Evolutionary conservation across 2,797 vertebrate species (phyloP), one percentile per base, ranked within the genome.

Genomic region (Galaxias olidus): DNA sequence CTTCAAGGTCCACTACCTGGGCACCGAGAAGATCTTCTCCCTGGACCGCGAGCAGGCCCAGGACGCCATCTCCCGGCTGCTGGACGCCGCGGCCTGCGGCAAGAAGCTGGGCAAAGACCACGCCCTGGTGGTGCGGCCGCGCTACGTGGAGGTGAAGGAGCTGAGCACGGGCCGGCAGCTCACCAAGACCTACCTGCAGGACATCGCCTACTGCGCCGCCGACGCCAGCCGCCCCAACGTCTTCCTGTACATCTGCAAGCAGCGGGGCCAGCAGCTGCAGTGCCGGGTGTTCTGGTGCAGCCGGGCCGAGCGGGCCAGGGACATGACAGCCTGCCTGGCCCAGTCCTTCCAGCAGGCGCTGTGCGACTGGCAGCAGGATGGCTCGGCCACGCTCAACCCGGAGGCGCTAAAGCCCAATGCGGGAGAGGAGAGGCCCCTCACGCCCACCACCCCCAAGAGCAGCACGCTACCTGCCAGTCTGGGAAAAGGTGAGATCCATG

Each of bases 261-360:
- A 90, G 15, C 91, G 89, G 0, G 89, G 91, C 0, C 90, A 93
- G 83, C 92, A 94, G 88, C 90, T 94, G 79, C 91, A 92, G 81
- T 94, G 93, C 46, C 87, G 92, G 1, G 92, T 93, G 57, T 94
- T 94, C 83, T 93, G 92, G 91, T 94, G 93, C 84, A 92, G 88
- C 77, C 88, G 91, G 20, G 91, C 90, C 0, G 91, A 94, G 83
- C 77, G 91, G 50, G 92, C 91, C 0, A 84, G 81, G 0, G 92
- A 93, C 84, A 91, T 94, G 89, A 93, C 91, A 0, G 81, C 89
- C 0, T 94, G 93, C 9, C 79, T 94, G 80, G 93, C 91, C 0
- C 79, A 58, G 11, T 93, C 92, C 10, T 94, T 94, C 79, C 90
- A 94, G 83, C 80, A 68, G 54, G 93, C 93, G 10, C 82, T 93